Conservation (phyloP, 2,797 vertebrate genomes). For the Poecilia picta region DNA sequence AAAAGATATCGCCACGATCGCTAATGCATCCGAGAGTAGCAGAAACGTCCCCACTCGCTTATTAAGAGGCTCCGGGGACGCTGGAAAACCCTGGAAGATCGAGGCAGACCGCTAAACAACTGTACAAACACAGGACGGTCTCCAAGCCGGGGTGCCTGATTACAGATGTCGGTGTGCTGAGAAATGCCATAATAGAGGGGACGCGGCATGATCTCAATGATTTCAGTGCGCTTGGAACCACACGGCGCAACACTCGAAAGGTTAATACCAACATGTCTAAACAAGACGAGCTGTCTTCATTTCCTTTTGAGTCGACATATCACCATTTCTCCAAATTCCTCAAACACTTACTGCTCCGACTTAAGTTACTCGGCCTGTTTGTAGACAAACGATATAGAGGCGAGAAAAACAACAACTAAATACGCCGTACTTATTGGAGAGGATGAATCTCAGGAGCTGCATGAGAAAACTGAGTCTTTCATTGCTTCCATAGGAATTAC, state of each 20-base stretch:
- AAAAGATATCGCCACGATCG: conserved; percentile 52
- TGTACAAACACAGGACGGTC: conserved; percentile 69
- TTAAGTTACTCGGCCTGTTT: neutral
- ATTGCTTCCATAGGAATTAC: neutral
- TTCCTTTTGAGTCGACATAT: conserved; percentile 13
- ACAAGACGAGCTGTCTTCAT: conserved; percentile 9
- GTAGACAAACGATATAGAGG: neutral
- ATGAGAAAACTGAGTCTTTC: neutral
- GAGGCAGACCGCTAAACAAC: conserved; percentile 63
- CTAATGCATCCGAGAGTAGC: conserved; percentile 56
- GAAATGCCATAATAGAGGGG: conserved; percentile 43
- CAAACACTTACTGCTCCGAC: neutral
- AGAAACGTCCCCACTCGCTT: conserved; percentile 45
- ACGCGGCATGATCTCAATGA: conserved; percentile 27
- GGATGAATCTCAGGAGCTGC: neutral
- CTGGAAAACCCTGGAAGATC: conserved; percentile 35
- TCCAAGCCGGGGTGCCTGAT: conserved; percentile 53
- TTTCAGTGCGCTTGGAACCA: conserved; percentile 31
- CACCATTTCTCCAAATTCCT: conserved; percentile 17
- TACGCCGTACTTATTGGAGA: neutral
- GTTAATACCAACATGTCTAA: conserved; percentile 15
- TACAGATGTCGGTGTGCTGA: conserved; percentile 58
- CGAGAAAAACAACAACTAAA: neutral
- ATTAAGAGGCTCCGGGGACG: conserved; percentile 61
- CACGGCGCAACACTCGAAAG: conserved; percentile 13